Conservation (phyloP, 2,797 vertebrate species). For the Morus bassanus region DNA sequence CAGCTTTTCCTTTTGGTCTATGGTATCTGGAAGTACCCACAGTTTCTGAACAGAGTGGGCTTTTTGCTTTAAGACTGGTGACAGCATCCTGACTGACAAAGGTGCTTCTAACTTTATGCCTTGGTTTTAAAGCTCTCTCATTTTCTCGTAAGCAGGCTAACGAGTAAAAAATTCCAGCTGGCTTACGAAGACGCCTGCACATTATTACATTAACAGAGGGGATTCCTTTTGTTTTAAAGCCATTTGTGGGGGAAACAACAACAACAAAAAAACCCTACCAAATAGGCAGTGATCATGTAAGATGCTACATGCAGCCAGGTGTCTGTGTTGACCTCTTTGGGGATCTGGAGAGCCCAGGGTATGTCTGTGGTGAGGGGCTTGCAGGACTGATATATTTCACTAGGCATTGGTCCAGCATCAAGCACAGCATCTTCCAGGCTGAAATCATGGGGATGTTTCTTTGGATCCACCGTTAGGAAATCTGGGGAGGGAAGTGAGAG, state of each 20-base stretch:
- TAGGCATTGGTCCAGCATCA: neutral
- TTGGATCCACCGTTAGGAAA: neutral
- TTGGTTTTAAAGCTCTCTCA: neutral
- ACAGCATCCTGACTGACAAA: neutral
- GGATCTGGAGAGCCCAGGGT: neutral
- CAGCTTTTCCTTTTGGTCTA: neutral
- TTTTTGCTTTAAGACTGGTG: neutral
- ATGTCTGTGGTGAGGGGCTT: neutral
- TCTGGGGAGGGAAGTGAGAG: neutral
- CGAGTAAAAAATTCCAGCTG: neutral
- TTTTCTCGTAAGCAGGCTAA: neutral
- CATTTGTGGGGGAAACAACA: neutral
- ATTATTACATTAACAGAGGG: neutral
- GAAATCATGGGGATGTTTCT: neutral
- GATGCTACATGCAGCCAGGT: neutral
- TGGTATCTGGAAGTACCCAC: neutral
- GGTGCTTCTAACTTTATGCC: neutral
- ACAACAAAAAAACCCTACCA: neutral
- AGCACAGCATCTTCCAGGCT: neutral
- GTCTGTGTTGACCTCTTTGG: neutral
- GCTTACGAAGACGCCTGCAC: neutral
- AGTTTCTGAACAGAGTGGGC: neutral
- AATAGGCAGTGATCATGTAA: neutral
- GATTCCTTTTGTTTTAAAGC: neutral
- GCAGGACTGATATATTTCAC: neutral